Evolutionary conservation across 2,113 vertebrate species (phyloP).

Genomic region (Sinocyclocheilus rhinocerous): DNA sequence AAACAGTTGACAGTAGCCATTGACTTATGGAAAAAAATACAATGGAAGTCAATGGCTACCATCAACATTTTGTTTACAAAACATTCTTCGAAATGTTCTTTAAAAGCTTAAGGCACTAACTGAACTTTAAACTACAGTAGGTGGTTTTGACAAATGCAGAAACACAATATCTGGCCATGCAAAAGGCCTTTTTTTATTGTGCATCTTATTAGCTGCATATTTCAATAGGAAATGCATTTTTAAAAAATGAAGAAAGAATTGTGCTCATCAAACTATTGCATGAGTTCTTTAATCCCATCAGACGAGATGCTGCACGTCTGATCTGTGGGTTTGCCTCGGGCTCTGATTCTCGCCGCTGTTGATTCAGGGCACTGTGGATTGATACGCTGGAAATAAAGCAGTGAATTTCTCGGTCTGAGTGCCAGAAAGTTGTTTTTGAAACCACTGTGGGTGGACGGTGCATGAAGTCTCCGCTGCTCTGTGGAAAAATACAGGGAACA

Average conservation of each 20-base stretch:
- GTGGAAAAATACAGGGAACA: conserved; percentile 46
- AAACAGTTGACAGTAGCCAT: no score
- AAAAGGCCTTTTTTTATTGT: no score
- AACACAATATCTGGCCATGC: no score
- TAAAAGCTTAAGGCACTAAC: no score
- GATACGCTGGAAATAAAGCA: conserved; percentile 3
- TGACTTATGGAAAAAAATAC: no score
- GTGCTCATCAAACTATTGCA: not conserved
- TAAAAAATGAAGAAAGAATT: not conserved
- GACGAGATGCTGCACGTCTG: not conserved
- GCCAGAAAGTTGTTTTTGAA: conserved; percentile 2
- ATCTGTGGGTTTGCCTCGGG: not conserved
- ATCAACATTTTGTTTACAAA: no score
- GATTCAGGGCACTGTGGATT: not conserved
- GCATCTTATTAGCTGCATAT: not conserved
- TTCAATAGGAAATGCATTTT: not conserved
- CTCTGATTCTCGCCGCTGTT: not conserved
- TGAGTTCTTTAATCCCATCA: not conserved
- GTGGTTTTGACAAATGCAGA: not conserved
- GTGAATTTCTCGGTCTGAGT: not conserved
- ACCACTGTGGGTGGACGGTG: not conserved
- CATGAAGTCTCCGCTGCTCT: not conserved
- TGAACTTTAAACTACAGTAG: no score
- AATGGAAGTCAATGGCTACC: no score
- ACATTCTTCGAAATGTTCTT: no score